phyloP scores from a whole-genome alignment of 2,113 vertebrate species.

The Sorex araneus region DNA sequence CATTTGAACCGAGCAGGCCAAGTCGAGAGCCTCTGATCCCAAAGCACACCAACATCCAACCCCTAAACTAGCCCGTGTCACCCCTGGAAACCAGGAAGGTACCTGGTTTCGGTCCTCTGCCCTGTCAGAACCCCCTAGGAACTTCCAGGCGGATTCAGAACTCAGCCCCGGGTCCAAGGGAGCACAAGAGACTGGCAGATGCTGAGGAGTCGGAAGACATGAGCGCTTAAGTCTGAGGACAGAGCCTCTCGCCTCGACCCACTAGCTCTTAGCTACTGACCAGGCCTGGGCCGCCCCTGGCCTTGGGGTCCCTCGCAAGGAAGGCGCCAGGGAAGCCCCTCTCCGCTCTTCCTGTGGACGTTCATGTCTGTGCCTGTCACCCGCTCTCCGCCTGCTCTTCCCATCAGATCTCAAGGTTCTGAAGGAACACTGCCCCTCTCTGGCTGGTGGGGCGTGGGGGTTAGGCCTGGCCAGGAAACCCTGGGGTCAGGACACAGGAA shows the following conservation, averaged over 20 bases:
- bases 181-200: not conserved
- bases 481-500: too few relatives aligned
- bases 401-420: not conserved
- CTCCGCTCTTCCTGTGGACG: not conserved
- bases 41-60: not conserved
- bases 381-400: not conserved
- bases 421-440: not conserved
- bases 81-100: not conserved
- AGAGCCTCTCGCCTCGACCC: not conserved
- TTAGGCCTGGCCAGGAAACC: not conserved
- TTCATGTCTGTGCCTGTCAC: not conserved
- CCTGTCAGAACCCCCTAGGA: not conserved
- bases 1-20: not conserved
- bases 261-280: not conserved
- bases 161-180: not conserved
- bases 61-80: not conserved
- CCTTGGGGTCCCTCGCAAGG: not conserved
- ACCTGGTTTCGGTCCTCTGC: not conserved
- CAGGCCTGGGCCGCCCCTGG: not conserved
- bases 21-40: not conserved
- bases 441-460: accelerated
- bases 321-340: not conserved
- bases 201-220: not conserved
- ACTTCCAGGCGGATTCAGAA: not conserved
- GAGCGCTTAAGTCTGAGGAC: not conserved